Percentiles rank a stretch among this genome's conserved stretches.
Conservation (phyloP, 2,888 invertebrate genomes). For the Liodrosophila aerea region DNA sequence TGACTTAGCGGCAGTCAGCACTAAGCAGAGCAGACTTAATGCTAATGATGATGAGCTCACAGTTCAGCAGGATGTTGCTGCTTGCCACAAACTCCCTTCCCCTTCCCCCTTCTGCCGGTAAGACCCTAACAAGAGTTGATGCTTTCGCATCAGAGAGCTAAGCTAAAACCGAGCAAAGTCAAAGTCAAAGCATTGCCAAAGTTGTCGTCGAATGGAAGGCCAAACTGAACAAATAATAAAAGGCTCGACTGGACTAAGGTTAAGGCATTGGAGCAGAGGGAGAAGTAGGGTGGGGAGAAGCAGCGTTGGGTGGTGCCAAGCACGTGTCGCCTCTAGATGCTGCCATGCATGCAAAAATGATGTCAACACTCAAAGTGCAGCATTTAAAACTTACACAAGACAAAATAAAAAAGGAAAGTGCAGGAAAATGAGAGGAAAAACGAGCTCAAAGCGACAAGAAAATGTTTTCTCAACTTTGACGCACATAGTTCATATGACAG, state of each 20-base stretch:
- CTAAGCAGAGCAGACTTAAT: conserved; percentile 19
- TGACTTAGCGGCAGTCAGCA: conserved; percentile 14
- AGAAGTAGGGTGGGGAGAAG: background rate
- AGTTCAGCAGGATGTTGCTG: conserved; percentile 4
- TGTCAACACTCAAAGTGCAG: conserved; percentile 39
- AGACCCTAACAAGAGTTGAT: conserved; percentile 13
- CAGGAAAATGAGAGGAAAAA: no score
- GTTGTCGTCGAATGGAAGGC: conserved; percentile 15
- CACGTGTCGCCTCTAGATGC: conserved; percentile 29
- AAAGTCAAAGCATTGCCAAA: conserved; percentile 34
- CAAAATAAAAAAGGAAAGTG: no score
- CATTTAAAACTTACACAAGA: conserved; percentile 28
- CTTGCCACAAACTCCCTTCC: background rate
- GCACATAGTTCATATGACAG: no score
- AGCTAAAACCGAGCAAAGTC: conserved; percentile 3
- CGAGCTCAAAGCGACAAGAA: no score
- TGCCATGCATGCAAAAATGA: conserved; percentile 50
- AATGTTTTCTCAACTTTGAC: no score
- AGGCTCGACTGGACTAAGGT: background rate
- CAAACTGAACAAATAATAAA: conserved; percentile 55
- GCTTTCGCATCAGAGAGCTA: conserved; percentile 55
- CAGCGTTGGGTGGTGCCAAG: background rate
- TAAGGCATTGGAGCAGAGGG: conserved; percentile 1
- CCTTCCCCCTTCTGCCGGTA: background rate
- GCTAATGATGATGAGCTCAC: conserved; percentile 27